Evolutionary conservation across 2,797 vertebrate species (phyloP), one percentile per base, ranked within the genome.

Genomic region (Poliocrania exsul): DNA sequence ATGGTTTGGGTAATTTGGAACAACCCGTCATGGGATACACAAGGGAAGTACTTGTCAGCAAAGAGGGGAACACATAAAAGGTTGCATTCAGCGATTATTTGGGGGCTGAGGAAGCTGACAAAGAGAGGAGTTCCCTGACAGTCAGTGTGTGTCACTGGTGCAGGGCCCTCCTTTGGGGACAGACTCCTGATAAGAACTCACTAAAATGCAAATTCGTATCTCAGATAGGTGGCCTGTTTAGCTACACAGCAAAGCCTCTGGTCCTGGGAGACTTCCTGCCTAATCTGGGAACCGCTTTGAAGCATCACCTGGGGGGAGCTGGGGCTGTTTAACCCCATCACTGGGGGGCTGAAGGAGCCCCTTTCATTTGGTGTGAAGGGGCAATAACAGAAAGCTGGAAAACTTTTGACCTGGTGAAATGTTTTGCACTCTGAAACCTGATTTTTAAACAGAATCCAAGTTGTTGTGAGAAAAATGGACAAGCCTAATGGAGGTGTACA

Each of bases 261-360:
- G 70, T 88, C 80, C 53, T 49, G 7, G 33, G 77, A 77, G 82
- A 57, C 74, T 84, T 85, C 72, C 69, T 77, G 80, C 81, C 67
- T 95, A 20, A 91, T 93, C 89, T 86, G 70, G 67, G 75, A 86
- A 38, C 56, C 61, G 64, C 80, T 94, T 93, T 96, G 93, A 88
- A 88, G 88, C 40, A 35, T 86, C 81, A 61, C 78, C 61, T 95
- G 14, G 31, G 47, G 81, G 85, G 67, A 90, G 57, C 60, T 56
- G 75, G 94, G 88, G 64, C 85, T 95, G 62, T 69, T 92, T 92
- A 77, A 82, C 51, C 51, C 90, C 79, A 49, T 95, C 70, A n/a
- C 61, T 60, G 6, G 33, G 75, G 35, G 35, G 44, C 38, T 74
- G 7, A 86, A 81, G 62, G 79, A 92, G 47, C 54, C 78, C 25